Conservation (phyloP, 2,888 invertebrate genomes). For the Stictocephala bisonia region DNA sequence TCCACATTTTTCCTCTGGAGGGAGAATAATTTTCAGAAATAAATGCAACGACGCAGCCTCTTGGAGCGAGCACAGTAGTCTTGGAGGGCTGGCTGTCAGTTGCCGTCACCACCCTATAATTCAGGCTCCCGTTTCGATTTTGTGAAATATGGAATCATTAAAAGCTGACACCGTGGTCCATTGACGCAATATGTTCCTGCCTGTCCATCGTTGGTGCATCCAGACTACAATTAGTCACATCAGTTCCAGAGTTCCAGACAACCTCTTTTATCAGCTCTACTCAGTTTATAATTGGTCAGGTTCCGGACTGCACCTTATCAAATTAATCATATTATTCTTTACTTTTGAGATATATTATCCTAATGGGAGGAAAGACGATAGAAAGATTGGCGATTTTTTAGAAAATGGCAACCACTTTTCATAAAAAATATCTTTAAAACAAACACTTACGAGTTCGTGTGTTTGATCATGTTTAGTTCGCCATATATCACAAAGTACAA, state of each 20-base stretch:
- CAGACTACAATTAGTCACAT: too few species aligned
- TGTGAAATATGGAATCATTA: constrained; percentile 43
- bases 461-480: too few species aligned
- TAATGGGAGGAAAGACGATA: too few species aligned
- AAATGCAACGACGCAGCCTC: constrained; percentile 10
- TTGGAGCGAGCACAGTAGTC: constrained; percentile 15
- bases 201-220: constrained; percentile 13
- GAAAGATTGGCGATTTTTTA: too few species aligned
- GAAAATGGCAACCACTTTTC: too few species aligned
- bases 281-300: too few species aligned
- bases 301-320: neutral
- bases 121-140: constrained; percentile 21
- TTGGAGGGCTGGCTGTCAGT: constrained; percentile 2
- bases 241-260: too few species aligned
- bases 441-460: too few species aligned
- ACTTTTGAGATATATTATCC: too few species aligned
- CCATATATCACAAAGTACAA: too few species aligned
- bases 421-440: too few species aligned
- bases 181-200: constrained; percentile 1
- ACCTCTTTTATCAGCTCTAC: too few species aligned
- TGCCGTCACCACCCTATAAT: constrained; percentile 8
- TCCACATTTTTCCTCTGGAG: neutral
- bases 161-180: constrained; percentile 27
- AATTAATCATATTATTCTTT: constrained; percentile 23
- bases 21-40: constrained; percentile 19